phyloP scores from a whole-genome alignment of 1,140 invertebrate genomes.

The Neuroterus valhalla region DNA sequence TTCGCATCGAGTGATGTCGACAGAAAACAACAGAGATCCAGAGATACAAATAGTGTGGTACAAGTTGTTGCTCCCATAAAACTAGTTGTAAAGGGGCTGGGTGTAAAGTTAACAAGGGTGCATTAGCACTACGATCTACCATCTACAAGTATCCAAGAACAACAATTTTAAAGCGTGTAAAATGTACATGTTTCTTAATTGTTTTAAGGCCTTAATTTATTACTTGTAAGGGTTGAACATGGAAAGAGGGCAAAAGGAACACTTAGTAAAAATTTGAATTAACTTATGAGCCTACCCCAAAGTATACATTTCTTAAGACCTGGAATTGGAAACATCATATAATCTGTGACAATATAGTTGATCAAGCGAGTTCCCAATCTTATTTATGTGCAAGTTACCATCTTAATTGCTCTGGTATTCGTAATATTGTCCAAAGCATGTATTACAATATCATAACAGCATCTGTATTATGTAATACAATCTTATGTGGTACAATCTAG shows the following conservation, averaged over 20 bases:
- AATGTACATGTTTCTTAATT: slow-evolving; percentile 11
- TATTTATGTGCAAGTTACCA: too few species aligned
- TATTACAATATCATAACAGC: too few species aligned
- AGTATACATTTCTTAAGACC: slow-evolving; percentile 69
- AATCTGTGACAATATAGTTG: slow-evolving; percentile 60
- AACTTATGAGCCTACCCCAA: slow-evolving; percentile 60
- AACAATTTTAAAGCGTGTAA: slow-evolving; percentile 7
- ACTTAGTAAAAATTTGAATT: slow-evolving; percentile 34
- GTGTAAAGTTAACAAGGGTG: slow-evolving; percentile 45
- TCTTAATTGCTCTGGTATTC: too few species aligned
- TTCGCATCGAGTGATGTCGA: not conserved
- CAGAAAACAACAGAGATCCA: not conserved
- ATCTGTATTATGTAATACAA: not conserved
- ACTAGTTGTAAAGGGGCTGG: slow-evolving; percentile 51
- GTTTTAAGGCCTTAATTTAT: slow-evolving; percentile 13
- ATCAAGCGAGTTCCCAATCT: too few species aligned
- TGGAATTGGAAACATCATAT: slow-evolving; percentile 68
- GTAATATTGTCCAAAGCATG: too few species aligned
- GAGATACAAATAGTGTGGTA: slow-evolving; percentile 32
- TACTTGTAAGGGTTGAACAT: slow-evolving; percentile 5
- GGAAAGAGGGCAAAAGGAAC: slow-evolving; percentile 29
- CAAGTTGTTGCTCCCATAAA: slow-evolving; percentile 71
- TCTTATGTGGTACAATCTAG: not conserved
- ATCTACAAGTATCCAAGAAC: slow-evolving; percentile 49
- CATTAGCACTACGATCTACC: slow-evolving; percentile 63